Evolutionary conservation across 2,113 vertebrate genomes (phyloP), one percentile per base, ranked within the genome.

Genomic region (Hipposideros armiger): DNA sequence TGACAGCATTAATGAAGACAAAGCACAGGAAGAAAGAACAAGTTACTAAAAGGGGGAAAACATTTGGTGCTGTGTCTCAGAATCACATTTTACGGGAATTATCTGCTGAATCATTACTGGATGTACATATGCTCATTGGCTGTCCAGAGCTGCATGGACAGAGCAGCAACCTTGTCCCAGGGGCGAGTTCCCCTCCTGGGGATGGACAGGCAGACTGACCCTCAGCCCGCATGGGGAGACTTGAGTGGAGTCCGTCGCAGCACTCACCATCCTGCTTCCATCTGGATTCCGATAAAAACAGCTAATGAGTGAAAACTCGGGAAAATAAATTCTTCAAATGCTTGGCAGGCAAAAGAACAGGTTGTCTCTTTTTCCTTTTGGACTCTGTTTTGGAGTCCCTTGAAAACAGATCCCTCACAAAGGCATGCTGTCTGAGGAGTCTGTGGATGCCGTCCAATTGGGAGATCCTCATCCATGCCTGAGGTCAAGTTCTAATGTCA

Each of bases 11-110:
- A 82, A 86, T 88, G 52, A 95, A 95, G n/a, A 90, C 16, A 84
- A 90, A 77, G 91, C 30, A 72, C 52, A 45, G 73, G 87, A 82
- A 90, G 66, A 94, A 89, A 77, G 72, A 82, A 84, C 74, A 93
- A 81, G 74, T 60, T 91, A 87, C 77, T 95, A 19, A 73, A 73
- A 74, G 30, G 36, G 54, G 36, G 36, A 24, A 69, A 69, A 70
- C 83, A 66, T 89, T 80, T n/a, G 36, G 42, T 69, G 30, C 50
- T 77, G 17, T 94, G 58, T 70, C 40, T 74, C 77, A 54, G 47
- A 85, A 91, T 85, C 74, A 72, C 81, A 89, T 47, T 90, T 92
- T 77, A 58, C 42, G 36, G 56, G 67, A 90, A 86, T 85, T 81
- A n/a, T 45, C 90, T 86, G n/a, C 69, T 82, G 73, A 92, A 80